These are phyloP conservation scores for Eulemur coronatus DNA, from an alignment of 2,797 vertebrate genomes.

Conservation along the genomic window DNA sequence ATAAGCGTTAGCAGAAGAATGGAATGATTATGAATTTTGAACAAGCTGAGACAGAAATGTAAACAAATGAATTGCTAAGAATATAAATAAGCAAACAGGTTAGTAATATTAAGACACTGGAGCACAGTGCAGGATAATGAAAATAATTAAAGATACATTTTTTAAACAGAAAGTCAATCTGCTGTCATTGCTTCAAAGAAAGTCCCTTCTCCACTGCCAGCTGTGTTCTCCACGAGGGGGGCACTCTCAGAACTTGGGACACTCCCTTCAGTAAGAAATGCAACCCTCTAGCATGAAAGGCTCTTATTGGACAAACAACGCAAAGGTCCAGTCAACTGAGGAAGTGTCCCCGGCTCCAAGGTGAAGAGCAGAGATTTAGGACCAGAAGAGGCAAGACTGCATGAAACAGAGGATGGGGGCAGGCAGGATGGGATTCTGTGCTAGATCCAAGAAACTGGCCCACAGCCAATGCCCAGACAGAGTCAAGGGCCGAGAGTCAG, in stretches of 20 bases:
- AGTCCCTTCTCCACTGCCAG: background rate
- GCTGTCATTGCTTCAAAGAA: background rate
- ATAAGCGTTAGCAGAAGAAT: conserved; percentile 46
- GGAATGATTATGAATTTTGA: conserved; percentile 54
- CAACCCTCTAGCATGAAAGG: background rate
- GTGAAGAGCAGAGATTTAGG: background rate
- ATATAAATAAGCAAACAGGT: conserved; percentile 36
- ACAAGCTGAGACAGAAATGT: conserved; percentile 48
- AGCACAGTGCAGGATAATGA: background rate
- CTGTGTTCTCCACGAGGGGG: background rate
- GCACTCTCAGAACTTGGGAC: background rate
- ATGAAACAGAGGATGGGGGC: too few species aligned
- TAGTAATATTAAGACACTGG: background rate
- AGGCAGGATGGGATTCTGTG: background rate
- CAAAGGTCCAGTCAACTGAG: background rate
- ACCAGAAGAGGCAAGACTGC: background rate
- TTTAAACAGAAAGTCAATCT: conserved; percentile 32
- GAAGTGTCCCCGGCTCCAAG: background rate
- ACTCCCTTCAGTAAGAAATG: background rate
- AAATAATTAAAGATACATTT: conserved; percentile 16
- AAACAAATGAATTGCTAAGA: conserved; percentile 57
- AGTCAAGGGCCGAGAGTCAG: background rate
- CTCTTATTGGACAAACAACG: background rate
- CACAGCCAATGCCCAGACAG: background rate
- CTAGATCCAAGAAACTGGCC: background rate